Percentiles rank a stretch among this genome's conserved stretches.
Conservation (phyloP, 2,888 invertebrate genomes). For the Hirtodrosophila alboralis region DNA sequence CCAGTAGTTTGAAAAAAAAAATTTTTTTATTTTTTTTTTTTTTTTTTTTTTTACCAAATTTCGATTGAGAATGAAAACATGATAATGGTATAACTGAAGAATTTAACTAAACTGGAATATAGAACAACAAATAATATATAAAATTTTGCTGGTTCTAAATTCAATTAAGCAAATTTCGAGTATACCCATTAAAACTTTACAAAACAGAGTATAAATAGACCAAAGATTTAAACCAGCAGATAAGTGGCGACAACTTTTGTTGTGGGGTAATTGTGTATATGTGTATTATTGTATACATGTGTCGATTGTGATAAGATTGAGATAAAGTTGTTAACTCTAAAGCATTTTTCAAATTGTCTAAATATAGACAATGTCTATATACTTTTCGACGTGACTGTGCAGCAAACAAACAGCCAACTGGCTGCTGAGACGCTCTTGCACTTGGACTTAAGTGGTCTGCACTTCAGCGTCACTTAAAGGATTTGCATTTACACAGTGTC, state of each 20-base stretch:
- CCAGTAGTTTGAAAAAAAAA: no score
- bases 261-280: background rate
- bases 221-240: slow-evolving; percentile 26
- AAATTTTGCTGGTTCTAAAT: no score
- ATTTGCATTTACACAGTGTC: slow-evolving; percentile 61
- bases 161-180: no score
- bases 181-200: no score
- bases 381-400: slow-evolving; percentile 42
- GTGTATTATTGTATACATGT: slow-evolving; percentile 7
- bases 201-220: no score
- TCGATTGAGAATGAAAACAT: no score
- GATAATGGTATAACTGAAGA: no score
- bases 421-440: slow-evolving; percentile 26
- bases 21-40: no score
- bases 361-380: slow-evolving; percentile 45
- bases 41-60: no score
- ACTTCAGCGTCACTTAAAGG: slow-evolving; percentile 60
- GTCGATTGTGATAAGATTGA: slow-evolving; percentile 50
- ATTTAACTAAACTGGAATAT: no score
- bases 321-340: slow-evolving; percentile 41
- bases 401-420: slow-evolving; percentile 10
- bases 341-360: slow-evolving; percentile 21
- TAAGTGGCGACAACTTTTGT: slow-evolving; percentile 10
- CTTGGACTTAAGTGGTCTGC: slow-evolving; percentile 38
- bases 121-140: no score